Percentiles rank a stretch among this genome's conserved stretches.
Conservation (phyloP, 2,113 vertebrate genomes). For the Telmatochromis brachygnathus region DNA sequence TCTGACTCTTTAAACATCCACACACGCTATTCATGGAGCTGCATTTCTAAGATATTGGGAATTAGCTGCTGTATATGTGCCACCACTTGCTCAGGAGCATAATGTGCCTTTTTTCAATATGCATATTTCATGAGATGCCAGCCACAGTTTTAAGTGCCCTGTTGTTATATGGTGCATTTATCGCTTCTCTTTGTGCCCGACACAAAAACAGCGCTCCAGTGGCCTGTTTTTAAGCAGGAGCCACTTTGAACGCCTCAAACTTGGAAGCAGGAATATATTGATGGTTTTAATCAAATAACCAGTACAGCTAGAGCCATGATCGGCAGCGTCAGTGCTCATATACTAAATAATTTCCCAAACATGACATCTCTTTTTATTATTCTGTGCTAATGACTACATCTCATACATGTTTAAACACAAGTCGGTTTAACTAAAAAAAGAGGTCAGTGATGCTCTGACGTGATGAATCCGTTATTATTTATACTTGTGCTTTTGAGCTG, state of each 20-base stretch:
- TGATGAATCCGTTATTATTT: neutral
- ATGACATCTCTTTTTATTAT: neutral
- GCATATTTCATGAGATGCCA: slow-evolving; percentile 27
- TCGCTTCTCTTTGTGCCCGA: neutral
- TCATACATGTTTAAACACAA: neutral
- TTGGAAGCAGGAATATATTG: neutral
- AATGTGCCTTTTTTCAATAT: neutral
- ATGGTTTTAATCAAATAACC: neutral
- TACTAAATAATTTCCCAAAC: neutral
- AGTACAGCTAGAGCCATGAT: neutral
- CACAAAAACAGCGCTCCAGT: neutral
- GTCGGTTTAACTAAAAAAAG: neutral
- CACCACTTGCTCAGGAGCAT: neutral
- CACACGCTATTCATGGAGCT: neutral
- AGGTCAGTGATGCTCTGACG: neutral
- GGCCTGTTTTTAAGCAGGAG: neutral
- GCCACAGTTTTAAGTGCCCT: neutral
- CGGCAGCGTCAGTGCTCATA: neutral
- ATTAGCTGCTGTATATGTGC: neutral
- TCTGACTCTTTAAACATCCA: neutral
- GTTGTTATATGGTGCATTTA: neutral
- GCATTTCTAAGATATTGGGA: neutral
- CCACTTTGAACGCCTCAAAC: neutral
- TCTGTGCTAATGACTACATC: neutral
- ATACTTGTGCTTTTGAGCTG: neutral